Percentiles rank a stretch among this genome's conserved stretches.
Conservation (phyloP, 2,113 vertebrate species). For the Chloroceryle aenea region DNA sequence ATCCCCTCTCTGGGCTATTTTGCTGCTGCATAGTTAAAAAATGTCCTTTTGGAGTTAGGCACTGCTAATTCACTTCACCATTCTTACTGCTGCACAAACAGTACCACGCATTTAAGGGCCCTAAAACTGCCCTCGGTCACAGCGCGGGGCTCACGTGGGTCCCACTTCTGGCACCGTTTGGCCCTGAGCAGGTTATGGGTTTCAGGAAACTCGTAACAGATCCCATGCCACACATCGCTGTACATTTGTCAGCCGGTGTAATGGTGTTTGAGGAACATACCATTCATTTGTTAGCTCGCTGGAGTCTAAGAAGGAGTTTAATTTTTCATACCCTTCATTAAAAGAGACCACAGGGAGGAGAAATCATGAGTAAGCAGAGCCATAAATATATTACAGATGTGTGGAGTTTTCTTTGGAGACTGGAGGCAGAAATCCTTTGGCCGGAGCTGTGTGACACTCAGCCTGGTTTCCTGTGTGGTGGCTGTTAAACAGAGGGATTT, state of each 20-base stretch:
- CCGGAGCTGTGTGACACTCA: neutral
- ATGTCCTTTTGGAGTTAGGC: neutral
- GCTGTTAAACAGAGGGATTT: neutral
- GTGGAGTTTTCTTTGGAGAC: neutral
- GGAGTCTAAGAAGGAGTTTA: constrained; percentile 37
- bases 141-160: neutral
- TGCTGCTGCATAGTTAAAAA: neutral
- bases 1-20: neutral
- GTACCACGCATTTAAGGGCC: neutral
- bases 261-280: neutral
- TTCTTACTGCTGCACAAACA: neutral
- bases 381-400: constrained; percentile 58
- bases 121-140: neutral
- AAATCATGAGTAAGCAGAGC: constrained; percentile 50
- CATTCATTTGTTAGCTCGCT: neutral
- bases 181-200: neutral
- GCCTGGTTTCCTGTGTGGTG: neutral
- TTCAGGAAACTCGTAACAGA: neutral
- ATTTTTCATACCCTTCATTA: constrained; percentile 56
- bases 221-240: neutral
- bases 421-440: constrained; percentile 36
- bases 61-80: neutral
- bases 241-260: neutral
- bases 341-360: constrained; percentile 53
- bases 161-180: neutral